Evolutionary conservation across 2,113 vertebrate species (phyloP), one percentile per base, ranked within the genome.

Genomic region (Mystacornis crossleyi): DNA sequence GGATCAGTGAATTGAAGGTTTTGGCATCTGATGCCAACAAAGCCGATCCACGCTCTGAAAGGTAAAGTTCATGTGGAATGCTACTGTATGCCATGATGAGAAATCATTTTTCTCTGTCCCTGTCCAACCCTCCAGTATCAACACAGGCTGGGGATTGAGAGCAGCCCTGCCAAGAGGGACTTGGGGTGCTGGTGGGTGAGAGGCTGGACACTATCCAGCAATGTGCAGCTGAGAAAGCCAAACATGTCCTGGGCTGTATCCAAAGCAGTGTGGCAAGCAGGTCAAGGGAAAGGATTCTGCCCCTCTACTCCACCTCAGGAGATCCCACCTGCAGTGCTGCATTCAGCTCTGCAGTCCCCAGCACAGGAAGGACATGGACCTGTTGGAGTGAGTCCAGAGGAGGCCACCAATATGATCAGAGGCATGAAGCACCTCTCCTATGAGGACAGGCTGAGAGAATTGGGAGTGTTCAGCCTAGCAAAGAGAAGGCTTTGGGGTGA

Each of bases 1-100:
- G 98, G 47, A 98, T 99, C 94, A 99, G 98, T 33, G 98, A 99
- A 97, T 91, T 99, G 96, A 98, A 96, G 75, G 98, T 98, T 89
- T 99, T 97, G 8, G 71, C n/a, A 16, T 78, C 94, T 53, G 98
- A 99, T 75, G 96, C 98, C 96, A 99, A 99, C 92, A 95, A 95
- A 95, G 99, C 98, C 7, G 98, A 99, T 81, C 98, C 94, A 12
- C 55, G 14, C n/a, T 98, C 98, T 1, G 99, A 99, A 98, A 99
- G 99, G 99, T 99, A 97, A 94, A 81, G 29, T 28, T 29, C 3
- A 6, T 21, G 10, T 34, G 72, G 48, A 72, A 66, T 48, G 53
- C 21, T 71, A 12, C 4, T 69, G 6, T 51, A 25, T 47, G 28
- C 42, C 25, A 28, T 2, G 0, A 62, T 15, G 38, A 75, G 25